Evolutionary conservation across 2,113 vertebrate genomes (phyloP).

Genomic region (Lophius piscatorius): DNA sequence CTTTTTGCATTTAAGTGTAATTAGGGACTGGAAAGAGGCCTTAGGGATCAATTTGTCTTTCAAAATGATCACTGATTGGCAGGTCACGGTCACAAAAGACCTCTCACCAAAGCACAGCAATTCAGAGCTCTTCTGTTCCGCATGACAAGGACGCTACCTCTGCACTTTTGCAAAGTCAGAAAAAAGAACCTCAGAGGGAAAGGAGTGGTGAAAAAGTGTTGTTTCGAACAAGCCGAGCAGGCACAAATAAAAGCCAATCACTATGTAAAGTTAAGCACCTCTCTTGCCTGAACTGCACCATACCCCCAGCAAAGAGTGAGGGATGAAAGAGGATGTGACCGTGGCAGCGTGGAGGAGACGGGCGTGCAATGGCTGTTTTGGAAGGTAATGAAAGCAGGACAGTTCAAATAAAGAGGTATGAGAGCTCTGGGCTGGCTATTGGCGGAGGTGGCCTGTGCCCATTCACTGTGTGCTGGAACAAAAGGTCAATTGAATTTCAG

Average conservation of each 20-base stretch:
- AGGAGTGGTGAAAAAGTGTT: constrained; percentile 9
- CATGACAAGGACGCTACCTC: constrained; percentile 50
- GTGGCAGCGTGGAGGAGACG: constrained; percentile 11
- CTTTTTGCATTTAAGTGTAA: constrained; percentile 40
- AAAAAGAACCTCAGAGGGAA: constrained; percentile 38
- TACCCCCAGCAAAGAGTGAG: constrained; percentile 5
- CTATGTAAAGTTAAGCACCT: constrained; percentile 32
- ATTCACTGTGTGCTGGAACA: constrained; percentile 67
- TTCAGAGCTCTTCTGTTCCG: constrained; percentile 32
- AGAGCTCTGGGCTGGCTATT: constrained; percentile 40
- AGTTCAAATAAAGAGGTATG: constrained; percentile 70
- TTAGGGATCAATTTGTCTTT: constrained; percentile 53
- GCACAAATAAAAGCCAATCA: constrained; percentile 65
- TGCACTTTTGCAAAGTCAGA: constrained; percentile 66
- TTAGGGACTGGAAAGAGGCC: constrained; percentile 25
- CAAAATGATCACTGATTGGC: constrained; percentile 62
- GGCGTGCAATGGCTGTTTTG: constrained; percentile 38
- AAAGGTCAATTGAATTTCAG: constrained; percentile 77
- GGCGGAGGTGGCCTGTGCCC: constrained; percentile 51
- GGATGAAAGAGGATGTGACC: constrained; percentile 46
- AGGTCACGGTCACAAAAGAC: constrained; percentile 38
- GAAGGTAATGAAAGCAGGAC: constrained; percentile 64
- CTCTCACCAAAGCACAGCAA: constrained; percentile 31
- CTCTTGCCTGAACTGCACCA: constrained; percentile 1
- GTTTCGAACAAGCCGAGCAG: constrained; percentile 49